Base-by-base conservation (phyloP, 2,888 invertebrate species). In the Alloplasta piceator region DNA sequence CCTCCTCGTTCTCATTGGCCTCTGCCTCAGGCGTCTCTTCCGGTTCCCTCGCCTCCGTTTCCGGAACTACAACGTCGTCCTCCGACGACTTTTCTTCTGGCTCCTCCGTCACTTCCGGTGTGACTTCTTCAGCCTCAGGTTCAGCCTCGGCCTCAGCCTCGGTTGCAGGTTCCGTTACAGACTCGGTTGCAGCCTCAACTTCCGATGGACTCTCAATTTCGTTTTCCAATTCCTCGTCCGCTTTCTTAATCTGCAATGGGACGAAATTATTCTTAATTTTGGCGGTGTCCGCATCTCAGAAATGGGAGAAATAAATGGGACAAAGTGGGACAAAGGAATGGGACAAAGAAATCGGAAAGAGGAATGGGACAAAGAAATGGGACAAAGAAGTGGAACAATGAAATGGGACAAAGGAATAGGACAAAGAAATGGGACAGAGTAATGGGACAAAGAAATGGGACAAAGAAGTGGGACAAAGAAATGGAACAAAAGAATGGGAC, bases 221-320 rank as follows among this genome's bases (percentile, higher is more conserved):
- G 58, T 83, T 82, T 36, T 83, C 82, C 55, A 86, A 76, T 41
- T 87, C 89, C 64, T 88, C 88, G 41, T 86, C 86, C 48, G 84
- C 85, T 82, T 84, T 89, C 80, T 84, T 87, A 67, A 86, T 89
- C 89, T 87, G 85, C 26, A 26, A 26, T 26, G 1, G 26, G 26
- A 26, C 26, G 3, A 26, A 26, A 26, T 26, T 26, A 26, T 2
- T n/a, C n/a, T 26, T 26, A 26, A 26, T 26, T 26, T 26, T 26
- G 3, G 26, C 26, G 26, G 26, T 1, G 3, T 26, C 26, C 26
- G 26, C 26, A 26, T 26, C 26, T n/a, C n/a, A n/a, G n/a, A n/a
- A n/a, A n/a, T n/a, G n/a, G n/a, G n/a, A n/a, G n/a, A n/a, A n/a
- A n/a, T n/a, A n/a, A n/a, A n/a, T n/a, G n/a, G n/a, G n/a, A n/a